Evolutionary conservation across 2,797 vertebrate genomes (phyloP).

Genomic region (Crotalus adamanteus): DNA sequence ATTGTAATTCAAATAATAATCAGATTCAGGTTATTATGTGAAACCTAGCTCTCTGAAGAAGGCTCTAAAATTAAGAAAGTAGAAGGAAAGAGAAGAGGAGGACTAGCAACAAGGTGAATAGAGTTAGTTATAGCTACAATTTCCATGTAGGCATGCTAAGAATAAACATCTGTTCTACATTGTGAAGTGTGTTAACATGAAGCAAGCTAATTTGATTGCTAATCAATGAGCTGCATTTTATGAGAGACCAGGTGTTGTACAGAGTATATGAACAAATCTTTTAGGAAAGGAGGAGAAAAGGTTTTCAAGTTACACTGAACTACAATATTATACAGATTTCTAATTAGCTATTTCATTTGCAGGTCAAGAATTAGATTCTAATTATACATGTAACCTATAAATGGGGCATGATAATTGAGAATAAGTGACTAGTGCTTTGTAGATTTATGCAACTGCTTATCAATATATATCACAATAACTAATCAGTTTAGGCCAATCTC

Average conservation of each 20-base stretch:
- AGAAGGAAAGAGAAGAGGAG: not conserved
- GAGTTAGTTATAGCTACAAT: not conserved
- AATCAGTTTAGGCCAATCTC: not conserved
- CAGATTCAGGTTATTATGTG: not conserved
- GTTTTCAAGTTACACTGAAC: not conserved
- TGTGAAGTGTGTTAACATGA: constrained; percentile 35
- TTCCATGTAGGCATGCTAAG: constrained; percentile 6
- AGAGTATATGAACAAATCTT: not conserved
- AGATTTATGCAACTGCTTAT: not conserved
- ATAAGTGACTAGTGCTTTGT: not conserved
- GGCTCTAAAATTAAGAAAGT: not conserved
- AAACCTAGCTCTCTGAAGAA: not conserved
- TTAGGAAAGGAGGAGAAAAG: fast-evolving
- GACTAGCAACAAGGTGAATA: not conserved
- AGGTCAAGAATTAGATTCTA: not conserved
- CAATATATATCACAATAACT: not conserved
- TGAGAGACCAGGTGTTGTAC: constrained; percentile 24
- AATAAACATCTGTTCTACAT: constrained; percentile 18
- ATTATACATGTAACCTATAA: not conserved
- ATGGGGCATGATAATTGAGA: not conserved
- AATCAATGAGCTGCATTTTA: constrained; percentile 38
- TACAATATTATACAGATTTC: constrained; percentile 3
- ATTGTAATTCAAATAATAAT: not conserved
- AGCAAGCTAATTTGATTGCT: constrained; percentile 46
- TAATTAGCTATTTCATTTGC: not conserved